These are phyloP conservation scores for Halictus quadricinctus DNA, from an alignment of 2,888 invertebrate species.

Conservation along the genomic window DNA sequence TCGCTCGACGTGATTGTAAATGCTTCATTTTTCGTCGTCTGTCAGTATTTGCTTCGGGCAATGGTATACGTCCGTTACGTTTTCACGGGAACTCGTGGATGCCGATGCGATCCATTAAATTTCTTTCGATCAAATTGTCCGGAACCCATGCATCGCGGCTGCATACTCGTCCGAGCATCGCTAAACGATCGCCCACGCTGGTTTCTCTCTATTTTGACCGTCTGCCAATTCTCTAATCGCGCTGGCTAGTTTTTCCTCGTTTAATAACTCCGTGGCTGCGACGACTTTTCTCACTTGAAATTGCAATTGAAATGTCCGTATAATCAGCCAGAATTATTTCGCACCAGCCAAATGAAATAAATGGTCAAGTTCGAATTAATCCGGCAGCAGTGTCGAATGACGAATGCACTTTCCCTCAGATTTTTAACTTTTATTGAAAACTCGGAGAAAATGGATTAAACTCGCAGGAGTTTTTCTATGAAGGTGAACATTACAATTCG, in stretches of 20 bases:
- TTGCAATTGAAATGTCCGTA: neutral
- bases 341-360: neutral
- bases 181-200: constrained; percentile 3
- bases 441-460: neutral
- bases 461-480: neutral
- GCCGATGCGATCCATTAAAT: constrained; percentile 15
- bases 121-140: constrained; percentile 16
- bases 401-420: neutral
- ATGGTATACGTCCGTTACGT: neutral
- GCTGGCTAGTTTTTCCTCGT: neutral
- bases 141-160: constrained; percentile 8
- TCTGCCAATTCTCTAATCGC: constrained; percentile 13
- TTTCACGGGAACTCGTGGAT: neutral
- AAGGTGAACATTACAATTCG: neutral
- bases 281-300: neutral
- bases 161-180: constrained; percentile 1
- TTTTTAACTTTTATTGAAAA: neutral
- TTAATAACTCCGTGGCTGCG: neutral
- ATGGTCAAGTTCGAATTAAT: neutral
- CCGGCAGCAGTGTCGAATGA: neutral
- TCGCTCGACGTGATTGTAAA: constrained; percentile 5
- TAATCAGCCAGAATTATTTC: neutral
- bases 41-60: constrained; percentile 10
- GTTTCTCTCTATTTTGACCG: neutral
- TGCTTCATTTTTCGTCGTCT: constrained; percentile 11